Conservation (phyloP, 2,113 vertebrate genomes). For the Ranitomeya imitator region DNA sequence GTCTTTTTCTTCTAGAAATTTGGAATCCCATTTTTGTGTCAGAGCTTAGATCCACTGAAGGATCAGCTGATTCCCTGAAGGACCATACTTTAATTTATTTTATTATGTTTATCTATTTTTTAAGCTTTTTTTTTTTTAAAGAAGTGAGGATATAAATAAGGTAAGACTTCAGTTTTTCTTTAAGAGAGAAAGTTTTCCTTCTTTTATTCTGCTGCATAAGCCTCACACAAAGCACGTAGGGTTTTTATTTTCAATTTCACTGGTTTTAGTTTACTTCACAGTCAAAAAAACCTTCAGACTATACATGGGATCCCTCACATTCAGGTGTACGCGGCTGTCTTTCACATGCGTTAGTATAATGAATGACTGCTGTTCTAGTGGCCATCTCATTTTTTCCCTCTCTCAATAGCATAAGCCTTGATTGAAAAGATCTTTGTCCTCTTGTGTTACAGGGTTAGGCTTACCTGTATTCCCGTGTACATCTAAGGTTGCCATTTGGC, state of each 20-base stretch:
- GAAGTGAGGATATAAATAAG: background rate
- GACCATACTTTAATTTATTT: background rate
- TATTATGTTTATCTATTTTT: background rate
- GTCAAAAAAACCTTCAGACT: background rate
- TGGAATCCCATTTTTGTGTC: too few relatives aligned
- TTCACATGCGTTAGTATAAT: conserved; percentile 32
- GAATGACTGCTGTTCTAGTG: conserved; percentile 33
- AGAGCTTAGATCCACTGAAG: too few relatives aligned
- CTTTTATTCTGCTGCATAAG: background rate
- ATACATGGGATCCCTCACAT: conserved; percentile 30
- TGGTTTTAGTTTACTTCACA: conserved; percentile 14
- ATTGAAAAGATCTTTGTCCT: conserved; percentile 55
- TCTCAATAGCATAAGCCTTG: conserved; percentile 47
- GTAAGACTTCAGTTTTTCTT: background rate
- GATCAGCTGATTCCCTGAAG: too few relatives aligned
- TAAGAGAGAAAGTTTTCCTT: background rate
- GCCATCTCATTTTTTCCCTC: conserved; percentile 20
- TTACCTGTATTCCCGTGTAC: conserved; percentile 38
- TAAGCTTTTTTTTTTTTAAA: background rate
- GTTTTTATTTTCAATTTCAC: conserved; percentile 3
- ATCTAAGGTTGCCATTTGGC: conserved; percentile 53
- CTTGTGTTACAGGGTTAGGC: conserved; percentile 32
- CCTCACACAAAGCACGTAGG: background rate
- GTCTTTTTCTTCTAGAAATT: too few relatives aligned
- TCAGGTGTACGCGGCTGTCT: conserved; percentile 36